These are phyloP conservation scores for Leucosticte australis DNA, from an alignment of 2,113 vertebrate genomes.

Conservation along the genomic window DNA sequence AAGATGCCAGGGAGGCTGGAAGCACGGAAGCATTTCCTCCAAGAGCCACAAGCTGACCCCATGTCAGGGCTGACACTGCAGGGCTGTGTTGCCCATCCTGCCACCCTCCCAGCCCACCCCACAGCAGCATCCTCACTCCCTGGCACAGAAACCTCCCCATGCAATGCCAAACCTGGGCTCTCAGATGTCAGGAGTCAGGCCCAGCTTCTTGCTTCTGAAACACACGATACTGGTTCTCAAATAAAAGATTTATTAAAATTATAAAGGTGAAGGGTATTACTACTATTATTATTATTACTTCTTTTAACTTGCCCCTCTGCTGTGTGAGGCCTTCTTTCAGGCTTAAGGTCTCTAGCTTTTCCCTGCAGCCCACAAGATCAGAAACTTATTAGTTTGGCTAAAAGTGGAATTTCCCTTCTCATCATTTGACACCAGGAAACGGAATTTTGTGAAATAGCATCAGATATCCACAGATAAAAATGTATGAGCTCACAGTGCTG, in stretches of 20 bases:
- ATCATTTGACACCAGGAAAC: neutral
- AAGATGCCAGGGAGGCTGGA: neutral
- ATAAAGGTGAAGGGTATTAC: neutral
- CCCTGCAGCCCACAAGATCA: neutral
- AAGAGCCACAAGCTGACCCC: fast-evolving
- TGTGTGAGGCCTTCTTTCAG: neutral
- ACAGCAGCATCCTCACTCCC: fast-evolving
- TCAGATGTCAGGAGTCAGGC: neutral
- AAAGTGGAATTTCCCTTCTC: neutral
- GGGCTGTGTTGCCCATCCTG: fast-evolving
- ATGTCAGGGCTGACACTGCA: fast-evolving
- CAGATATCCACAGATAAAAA: neutral
- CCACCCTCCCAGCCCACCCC: neutral
- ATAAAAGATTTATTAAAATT: neutral
- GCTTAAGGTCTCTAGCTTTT: neutral
- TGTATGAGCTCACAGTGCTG: neutral
- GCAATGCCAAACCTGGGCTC: neutral
- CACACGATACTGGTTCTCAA: neutral
- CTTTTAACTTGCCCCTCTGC: neutral
- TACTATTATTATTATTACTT: neutral
- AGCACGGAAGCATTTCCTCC: neutral
- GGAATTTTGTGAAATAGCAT: neutral
- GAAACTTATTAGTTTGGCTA: neutral
- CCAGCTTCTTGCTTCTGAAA: neutral
- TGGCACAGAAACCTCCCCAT: neutral